phyloP scores from a whole-genome alignment of 2,113 vertebrate genomes.

The Chloebia gouldiae region DNA sequence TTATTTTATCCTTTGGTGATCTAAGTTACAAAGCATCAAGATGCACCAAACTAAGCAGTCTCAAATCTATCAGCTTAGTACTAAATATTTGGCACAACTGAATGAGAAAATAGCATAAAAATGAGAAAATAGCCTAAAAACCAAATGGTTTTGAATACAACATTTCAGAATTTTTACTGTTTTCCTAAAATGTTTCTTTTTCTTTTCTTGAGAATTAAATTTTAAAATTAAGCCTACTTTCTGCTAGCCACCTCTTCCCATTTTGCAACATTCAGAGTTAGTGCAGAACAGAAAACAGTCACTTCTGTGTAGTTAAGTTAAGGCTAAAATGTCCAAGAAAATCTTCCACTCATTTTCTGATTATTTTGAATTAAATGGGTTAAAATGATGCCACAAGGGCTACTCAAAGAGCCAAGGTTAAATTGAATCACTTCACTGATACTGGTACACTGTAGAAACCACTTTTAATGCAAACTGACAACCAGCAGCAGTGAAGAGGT shows the following conservation, averaged over 20 bases:
- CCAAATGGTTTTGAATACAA: rapidly evolving
- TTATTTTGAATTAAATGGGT: neutral
- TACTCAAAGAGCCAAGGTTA: neutral
- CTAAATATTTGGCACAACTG: neutral
- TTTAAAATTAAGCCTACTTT: neutral
- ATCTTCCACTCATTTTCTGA: neutral
- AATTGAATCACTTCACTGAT: neutral
- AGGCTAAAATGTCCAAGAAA: neutral
- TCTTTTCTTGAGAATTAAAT: neutral
- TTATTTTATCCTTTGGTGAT: neutral
- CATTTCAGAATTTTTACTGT: neutral
- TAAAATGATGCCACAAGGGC: neutral
- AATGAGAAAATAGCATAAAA: neutral
- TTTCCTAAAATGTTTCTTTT: neutral
- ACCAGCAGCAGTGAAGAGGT: neutral
- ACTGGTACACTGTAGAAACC: neutral
- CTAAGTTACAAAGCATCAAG: neutral
- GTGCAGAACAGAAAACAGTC: neutral
- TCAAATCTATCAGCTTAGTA: neutral
- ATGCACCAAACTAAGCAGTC: neutral
- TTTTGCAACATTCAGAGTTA: neutral
- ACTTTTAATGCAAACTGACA: neutral
- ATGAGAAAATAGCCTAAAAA: neutral
- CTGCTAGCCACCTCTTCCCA: neutral
- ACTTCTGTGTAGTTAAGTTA: neutral